Evolutionary conservation across 2,888 invertebrate genomes (phyloP), one percentile per base, ranked within the genome.

Genomic region (Eubasilissa splendida): DNA sequence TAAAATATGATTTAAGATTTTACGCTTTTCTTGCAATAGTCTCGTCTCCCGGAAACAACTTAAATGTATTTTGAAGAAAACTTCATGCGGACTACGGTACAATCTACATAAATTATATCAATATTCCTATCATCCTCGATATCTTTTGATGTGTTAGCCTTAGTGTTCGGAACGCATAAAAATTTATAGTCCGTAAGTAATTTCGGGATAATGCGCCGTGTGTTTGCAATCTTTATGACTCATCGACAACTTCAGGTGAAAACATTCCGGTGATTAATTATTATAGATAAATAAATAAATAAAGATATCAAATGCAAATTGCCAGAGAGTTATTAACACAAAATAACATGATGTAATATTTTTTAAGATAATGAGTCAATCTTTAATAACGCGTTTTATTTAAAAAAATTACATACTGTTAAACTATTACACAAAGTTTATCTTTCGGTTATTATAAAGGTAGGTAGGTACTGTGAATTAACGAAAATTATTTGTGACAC

Each of bases 251-350:
- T 77, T 79, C 70, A 80, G 54, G 68, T 77, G 58, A 77, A 52
- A 65, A 63, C 76, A 59, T 79, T 82, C 66, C 73, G 79, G 73
- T 71, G 82, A 82, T 82, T 82, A 78, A 74, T 80, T 63, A 76
- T 75, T 66, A 79, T 12, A 42, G 60, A 75, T 59, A 75, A 75
- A 75, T 63, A 75, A 63, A 75, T 54, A 73, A 56, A 73, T 73
- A 73, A 73, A 70, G 56, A 50, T 68, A 50, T 33, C 50, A 50
- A 42, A 50, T 52, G 68, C 42, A 42, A 42, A 42, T 42, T 42
- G 42, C 42, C 4, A 42, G 42, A 68, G 50, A 68, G 33, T 65
- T 65, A 65, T 65, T 65, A 65, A 60, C 14, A 60, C 14, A n/a
- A 58, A 58, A 58, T 0, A 11, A 58, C 9, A 58, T n/a, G 9